phyloP scores from a whole-genome alignment of 2,888 invertebrate genomes.

The Psylliodes chrysocephalus region DNA sequence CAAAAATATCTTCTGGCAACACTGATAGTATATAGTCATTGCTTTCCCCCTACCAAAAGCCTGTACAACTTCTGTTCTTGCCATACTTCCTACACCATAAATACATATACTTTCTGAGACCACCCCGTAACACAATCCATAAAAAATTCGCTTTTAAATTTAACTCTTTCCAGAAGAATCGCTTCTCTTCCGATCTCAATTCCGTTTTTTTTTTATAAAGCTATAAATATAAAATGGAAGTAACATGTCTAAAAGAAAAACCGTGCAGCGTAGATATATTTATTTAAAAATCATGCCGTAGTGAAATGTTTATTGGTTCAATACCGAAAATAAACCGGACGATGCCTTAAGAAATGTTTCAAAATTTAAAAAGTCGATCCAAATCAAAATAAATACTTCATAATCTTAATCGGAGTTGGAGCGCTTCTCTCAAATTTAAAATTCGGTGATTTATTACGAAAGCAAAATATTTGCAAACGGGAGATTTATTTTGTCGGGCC shows the following conservation, averaged over 20 bases:
- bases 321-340: conserved; percentile 51
- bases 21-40: too few species aligned
- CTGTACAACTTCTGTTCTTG: too few species aligned
- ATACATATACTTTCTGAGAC: too few species aligned
- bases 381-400: conserved; percentile 56
- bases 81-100: too few species aligned
- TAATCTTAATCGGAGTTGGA: conserved; percentile 50
- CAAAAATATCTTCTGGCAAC: too few species aligned
- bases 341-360: conserved; percentile 48
- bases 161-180: conserved; percentile 12
- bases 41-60: too few species aligned
- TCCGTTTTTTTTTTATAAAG: conserved; percentile 31
- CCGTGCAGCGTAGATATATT: conserved; percentile 50
- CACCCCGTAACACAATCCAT: background rate
- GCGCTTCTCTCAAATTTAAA: conserved; percentile 34
- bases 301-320: conserved; percentile 58
- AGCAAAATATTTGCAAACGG: conserved; percentile 9
- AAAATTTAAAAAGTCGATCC: conserved; percentile 54
- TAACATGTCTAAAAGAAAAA: conserved; percentile 47
- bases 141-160: background rate
- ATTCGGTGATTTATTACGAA: conserved; percentile 32
- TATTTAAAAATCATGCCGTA: conserved; percentile 55
- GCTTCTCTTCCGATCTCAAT: conserved; percentile 5
- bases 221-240: conserved; percentile 48
- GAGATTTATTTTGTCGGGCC: conserved; percentile 22